Conservation (phyloP, 2,113 vertebrate species). For the Conger conger region DNA sequence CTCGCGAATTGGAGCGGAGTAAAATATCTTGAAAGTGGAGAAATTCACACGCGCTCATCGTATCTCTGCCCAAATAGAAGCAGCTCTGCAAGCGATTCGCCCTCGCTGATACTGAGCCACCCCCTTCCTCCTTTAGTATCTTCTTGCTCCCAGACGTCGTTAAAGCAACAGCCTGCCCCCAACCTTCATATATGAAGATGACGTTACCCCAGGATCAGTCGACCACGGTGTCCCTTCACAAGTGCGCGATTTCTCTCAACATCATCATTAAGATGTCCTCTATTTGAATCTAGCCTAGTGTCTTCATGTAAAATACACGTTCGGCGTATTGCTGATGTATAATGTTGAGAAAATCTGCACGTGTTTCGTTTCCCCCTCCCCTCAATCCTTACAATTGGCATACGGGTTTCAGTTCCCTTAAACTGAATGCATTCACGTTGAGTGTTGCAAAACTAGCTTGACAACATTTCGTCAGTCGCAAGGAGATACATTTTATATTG, state of each 20-base stretch:
- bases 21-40: constrained; percentile 42
- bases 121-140: constrained; percentile 57
- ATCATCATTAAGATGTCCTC: not conserved
- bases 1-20: constrained; percentile 21
- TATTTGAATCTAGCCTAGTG: not conserved
- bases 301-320: not conserved
- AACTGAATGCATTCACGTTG: not conserved
- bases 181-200: not conserved
- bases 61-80: constrained; percentile 54
- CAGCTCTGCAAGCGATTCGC: constrained; percentile 36
- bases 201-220: not conserved
- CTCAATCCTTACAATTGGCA: not conserved
- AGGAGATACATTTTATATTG: not conserved
- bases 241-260: not conserved
- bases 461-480: not conserved
- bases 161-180: constrained; percentile 67
- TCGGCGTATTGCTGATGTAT: not conserved
- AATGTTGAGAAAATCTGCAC: not conserved
- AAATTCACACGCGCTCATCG: constrained; percentile 50
- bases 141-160: constrained; percentile 61
- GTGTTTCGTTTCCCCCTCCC: not conserved
- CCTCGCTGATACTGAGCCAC: constrained; percentile 59
- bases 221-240: not conserved
- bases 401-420: not conserved
- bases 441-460: not conserved